A percentile compares a stretch with the other conserved stretches of the same genome.
Evolutionary conservation across 2,113 vertebrate genomes (phyloP).

Genomic region (Oenanthe melanoleuca): DNA sequence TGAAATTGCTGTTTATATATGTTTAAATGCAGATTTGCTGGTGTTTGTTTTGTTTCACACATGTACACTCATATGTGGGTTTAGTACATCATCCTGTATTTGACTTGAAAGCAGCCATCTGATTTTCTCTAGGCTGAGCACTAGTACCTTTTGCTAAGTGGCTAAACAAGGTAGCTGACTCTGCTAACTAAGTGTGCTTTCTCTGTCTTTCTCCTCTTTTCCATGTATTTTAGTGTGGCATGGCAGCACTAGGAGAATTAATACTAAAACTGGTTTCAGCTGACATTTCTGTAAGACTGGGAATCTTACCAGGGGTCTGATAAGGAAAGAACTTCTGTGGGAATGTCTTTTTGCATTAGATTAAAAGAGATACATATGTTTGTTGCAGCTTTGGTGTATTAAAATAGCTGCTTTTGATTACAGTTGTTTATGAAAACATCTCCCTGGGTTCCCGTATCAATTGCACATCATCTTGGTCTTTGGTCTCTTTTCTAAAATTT

Average conservation of each 20-base stretch:
- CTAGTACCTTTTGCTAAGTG: not conserved
- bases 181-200: not conserved
- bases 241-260: not conserved
- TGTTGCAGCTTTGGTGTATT: not conserved
- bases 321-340: not conserved
- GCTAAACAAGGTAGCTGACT: not conserved
- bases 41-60: conserved; percentile 45
- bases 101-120: conserved; percentile 31
- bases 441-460: not conserved
- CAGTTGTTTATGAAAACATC: not conserved
- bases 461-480: not conserved
- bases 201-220: not conserved
- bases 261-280: not conserved
- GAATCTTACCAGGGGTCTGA: not conserved
- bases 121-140: conserved; percentile 27
- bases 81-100: not conserved
- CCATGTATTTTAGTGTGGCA: not conserved
- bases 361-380: not conserved
- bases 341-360: not conserved
- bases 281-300: not conserved
- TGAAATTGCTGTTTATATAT: conserved; percentile 19
- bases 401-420: not conserved
- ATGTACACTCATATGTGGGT: not conserved
- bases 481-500: not conserved
- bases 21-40: not conserved